Percentiles rank a stretch among this genome's conserved stretches.
phyloP scores from a whole-genome alignment of 2,797 vertebrate genomes.

The Cuniculus paca region DNA sequence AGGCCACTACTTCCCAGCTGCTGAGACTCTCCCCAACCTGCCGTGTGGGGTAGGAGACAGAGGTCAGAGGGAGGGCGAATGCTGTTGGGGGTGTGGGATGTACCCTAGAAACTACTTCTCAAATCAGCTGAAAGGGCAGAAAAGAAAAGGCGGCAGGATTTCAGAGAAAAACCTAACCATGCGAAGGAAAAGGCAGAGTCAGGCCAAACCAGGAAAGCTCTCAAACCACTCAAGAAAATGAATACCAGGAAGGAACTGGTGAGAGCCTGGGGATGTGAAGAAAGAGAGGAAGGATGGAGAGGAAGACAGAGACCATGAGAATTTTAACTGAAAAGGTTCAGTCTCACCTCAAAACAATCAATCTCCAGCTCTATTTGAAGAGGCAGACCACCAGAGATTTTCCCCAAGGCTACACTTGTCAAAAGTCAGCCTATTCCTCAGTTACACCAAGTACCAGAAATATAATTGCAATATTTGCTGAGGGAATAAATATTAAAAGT shows the following conservation, averaged over 20 bases:
- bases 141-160: neutral
- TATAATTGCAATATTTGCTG: constrained; percentile 44
- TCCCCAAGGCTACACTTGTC: neutral
- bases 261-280: neutral
- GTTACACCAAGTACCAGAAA: constrained; percentile 53
- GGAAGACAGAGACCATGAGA: neutral
- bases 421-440: constrained; percentile 43
- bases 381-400: neutral
- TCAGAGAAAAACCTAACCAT: neutral
- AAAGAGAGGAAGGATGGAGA: neutral
- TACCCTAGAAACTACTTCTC: neutral
- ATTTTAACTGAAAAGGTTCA: neutral
- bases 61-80: constrained; percentile 8
- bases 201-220: neutral
- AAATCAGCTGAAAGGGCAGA: neutral
- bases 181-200: neutral
- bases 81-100: rapidly evolving
- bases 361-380: constrained; percentile 42
- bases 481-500: constrained; percentile 39
- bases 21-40: neutral
- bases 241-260: neutral
- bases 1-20: neutral
- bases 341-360: constrained; percentile 1
- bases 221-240: constrained; percentile 1
- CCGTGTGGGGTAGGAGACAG: neutral